A percentile compares a stretch with the other conserved stretches of the same genome.
Conservation (phyloP, 2,113 vertebrate species). For the Astur gentilis region DNA sequence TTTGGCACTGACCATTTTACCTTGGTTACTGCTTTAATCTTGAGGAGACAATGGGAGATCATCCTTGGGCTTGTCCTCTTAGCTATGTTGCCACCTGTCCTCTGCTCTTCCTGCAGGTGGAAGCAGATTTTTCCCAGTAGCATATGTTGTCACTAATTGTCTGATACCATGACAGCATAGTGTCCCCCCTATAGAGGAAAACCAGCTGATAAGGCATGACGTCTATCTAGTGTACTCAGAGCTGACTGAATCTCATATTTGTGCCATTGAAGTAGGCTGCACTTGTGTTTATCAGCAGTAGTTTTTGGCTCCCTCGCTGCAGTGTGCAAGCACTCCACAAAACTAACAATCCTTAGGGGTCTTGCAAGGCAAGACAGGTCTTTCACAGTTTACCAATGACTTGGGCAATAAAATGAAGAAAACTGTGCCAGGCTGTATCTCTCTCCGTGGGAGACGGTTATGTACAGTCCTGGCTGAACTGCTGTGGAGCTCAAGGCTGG, state of each 20-base stretch:
- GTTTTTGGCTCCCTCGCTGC: not conserved
- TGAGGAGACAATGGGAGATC: not conserved
- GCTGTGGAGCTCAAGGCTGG: not conserved
- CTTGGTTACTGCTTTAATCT: not conserved
- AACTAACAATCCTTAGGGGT: not conserved
- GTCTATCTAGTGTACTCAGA: not conserved
- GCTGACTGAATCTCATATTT: not conserved
- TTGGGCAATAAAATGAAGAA: not conserved
- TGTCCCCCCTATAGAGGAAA: not conserved
- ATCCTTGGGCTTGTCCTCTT: not conserved
- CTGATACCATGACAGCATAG: not conserved
- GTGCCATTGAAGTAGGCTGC: not conserved
- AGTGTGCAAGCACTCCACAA: not conserved
- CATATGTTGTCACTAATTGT: not conserved
- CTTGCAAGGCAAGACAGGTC: not conserved
- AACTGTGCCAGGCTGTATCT: not conserved
- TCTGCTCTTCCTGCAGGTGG: not conserved
- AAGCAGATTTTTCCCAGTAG: not conserved
- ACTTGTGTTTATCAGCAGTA: not conserved
- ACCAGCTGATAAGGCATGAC: not conserved
- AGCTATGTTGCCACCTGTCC: not conserved
- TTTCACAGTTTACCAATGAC: not conserved
- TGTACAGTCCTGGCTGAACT: not conserved
- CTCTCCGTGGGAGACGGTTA: not conserved
- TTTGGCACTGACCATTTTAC: fast-evolving